Percentiles rank a stretch among this genome's conserved stretches.
Conservation (phyloP, 1,140 invertebrate genomes). For the Ylistrum balloti region DNA sequence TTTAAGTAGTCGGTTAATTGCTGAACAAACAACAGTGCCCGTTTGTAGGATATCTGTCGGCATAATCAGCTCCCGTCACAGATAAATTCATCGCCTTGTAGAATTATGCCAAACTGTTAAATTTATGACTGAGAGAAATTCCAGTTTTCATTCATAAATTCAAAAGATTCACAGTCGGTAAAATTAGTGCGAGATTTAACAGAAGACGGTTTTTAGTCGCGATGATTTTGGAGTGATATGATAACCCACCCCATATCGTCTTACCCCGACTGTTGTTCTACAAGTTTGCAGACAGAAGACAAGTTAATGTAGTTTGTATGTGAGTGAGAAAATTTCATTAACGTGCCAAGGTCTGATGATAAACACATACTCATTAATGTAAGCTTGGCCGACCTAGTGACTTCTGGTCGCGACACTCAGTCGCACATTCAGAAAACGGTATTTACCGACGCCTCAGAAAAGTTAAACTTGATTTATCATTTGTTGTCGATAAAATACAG, state of each 20-base stretch:
- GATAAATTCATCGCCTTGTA: not conserved
- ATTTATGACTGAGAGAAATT: not conserved
- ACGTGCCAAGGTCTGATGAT: not conserved
- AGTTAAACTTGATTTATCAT: no score
- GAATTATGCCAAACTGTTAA: not conserved
- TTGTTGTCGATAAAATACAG: no score
- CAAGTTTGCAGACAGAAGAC: not conserved
- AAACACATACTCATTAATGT: not conserved
- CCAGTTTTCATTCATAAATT: slow-evolving; percentile 18
- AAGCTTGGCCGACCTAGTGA: not conserved
- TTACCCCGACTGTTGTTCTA: not conserved
- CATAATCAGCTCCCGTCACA: not conserved
- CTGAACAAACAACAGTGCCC: not conserved
- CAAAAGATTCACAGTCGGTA: slow-evolving; percentile 10
- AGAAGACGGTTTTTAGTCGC: not conserved
- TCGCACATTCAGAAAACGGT: no score
- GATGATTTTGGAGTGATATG: not conserved
- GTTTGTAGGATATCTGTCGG: not conserved
- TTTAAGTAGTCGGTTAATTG: not conserved
- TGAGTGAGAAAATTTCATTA: not conserved
- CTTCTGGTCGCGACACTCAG: not conserved
- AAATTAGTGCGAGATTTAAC: slow-evolving; percentile 3
- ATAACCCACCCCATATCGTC: not conserved
- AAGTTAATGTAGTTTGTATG: not conserved
- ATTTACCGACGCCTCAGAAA: no score